phyloP scores from a whole-genome alignment of 2,113 vertebrate genomes.

The Mystacornis crossleyi region DNA sequence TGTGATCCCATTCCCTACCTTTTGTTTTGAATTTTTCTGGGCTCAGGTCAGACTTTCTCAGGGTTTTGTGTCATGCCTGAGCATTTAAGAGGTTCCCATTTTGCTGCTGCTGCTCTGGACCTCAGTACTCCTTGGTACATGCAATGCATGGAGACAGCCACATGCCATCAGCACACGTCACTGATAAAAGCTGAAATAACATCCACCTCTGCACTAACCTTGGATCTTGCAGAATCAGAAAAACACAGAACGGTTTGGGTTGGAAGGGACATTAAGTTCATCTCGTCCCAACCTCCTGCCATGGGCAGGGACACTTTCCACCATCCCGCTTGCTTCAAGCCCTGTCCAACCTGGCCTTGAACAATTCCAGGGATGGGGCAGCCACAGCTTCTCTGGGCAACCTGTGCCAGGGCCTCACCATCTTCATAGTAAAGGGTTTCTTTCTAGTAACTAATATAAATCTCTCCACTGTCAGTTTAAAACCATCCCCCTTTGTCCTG shows the following conservation, averaged over 20 bases:
- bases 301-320: not conserved
- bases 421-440: not conserved
- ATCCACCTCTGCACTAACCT: not conserved
- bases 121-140: rapidly evolving
- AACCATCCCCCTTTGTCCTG: not conserved
- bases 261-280: not conserved
- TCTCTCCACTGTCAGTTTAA: not conserved
- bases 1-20: not conserved
- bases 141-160: not conserved
- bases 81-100: not conserved
- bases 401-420: not conserved
- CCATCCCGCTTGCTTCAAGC: rapidly evolving
- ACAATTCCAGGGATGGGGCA: not conserved
- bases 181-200: not conserved
- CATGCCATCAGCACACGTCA: rapidly evolving
- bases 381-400: not conserved
- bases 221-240: not conserved
- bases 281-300: not conserved
- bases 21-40: not conserved
- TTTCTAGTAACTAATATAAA: not conserved
- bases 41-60: not conserved
- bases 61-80: not conserved
- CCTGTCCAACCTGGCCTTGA: not conserved
- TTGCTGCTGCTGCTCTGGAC: not conserved
- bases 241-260: not conserved